Evolutionary conservation across 2,113 vertebrate genomes (phyloP), one percentile per base, ranked within the genome.

Genomic region (Helogale parvula): DNA sequence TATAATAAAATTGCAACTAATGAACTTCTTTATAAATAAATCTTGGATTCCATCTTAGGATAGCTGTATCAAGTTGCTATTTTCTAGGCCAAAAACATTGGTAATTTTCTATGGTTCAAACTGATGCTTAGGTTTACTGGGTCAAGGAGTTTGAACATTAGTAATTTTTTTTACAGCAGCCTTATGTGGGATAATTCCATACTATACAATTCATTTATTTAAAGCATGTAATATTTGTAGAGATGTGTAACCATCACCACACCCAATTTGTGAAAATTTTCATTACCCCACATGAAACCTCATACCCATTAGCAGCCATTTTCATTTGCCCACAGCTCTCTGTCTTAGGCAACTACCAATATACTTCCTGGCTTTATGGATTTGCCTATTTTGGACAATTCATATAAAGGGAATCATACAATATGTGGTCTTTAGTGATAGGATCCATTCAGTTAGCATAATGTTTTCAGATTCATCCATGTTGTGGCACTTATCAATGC

Each of bases 1-100:
- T 93, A 38, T 25, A 89, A 60, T 54, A 90, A 90, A 92, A 93
- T 84, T 92, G 33, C 13, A 84, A 21, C 54, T 38, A 94, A 83
- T 91, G 16, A 82, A 91, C 38, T 50, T 79, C 1, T 92, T 89
- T 82, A 38, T 63, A 60, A 85, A 81, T 97, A 79, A 72, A 83
- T 35, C 33, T 83, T 66, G 47, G 23, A 25, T 12, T 4, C 57
- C 15, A 60, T 88, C 45, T 74, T 93, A 80, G 60, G 14, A 68
- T 45, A 93, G 66, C 16, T 45, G 19, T 57, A 85, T 66, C 92
- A 63, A 86, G 77, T 31, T 80, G 23, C 47, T 92, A 2, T 97
- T 93, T 90, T 76, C 16, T 47, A 94, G 12, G 25, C 77, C 50
- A 88, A 72, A 84, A 54, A 74, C 80, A 63, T 45, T 35, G 29